phyloP scores from a whole-genome alignment of 2,888 invertebrate species.

The Lydus trimaculatus region DNA sequence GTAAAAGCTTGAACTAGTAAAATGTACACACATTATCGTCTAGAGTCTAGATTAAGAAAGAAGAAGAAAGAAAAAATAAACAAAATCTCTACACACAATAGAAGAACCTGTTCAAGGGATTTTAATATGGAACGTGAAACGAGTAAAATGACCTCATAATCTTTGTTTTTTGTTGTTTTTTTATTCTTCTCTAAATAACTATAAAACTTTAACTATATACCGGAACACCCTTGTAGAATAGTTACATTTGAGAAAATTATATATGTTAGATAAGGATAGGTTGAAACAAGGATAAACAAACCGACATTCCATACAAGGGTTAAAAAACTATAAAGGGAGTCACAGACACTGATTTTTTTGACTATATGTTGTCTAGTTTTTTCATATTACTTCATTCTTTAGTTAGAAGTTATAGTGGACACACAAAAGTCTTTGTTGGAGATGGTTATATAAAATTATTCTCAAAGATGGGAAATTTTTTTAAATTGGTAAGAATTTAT shows the following conservation, averaged over 20 bases:
- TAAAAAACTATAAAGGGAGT: constrained; percentile 60
- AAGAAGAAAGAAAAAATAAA: constrained; percentile 23
- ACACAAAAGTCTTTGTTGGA: constrained; percentile 21
- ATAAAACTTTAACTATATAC: background rate
- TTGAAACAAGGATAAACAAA: constrained; percentile 6
- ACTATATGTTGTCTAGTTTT: constrained; percentile 45
- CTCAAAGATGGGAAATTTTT: constrained; percentile 8
- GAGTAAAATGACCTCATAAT: constrained; percentile 13
- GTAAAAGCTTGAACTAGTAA: constrained; percentile 30
- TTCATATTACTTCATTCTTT: background rate
- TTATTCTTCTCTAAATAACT: background rate
- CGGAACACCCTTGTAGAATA: constrained; percentile 17
- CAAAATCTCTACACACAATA: constrained; percentile 31
- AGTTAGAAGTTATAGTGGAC: constrained; percentile 45
- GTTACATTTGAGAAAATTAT: constrained; percentile 8
- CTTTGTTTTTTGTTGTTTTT: background rate
- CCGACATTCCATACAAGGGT: constrained; percentile 56
- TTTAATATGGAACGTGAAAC: constrained; percentile 12
- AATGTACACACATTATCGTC: constrained; percentile 18
- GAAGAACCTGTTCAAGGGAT: constrained; percentile 34
- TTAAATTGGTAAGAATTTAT: background rate
- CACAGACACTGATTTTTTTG: constrained; percentile 58
- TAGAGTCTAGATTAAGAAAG: constrained; percentile 28
- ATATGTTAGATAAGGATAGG: constrained; percentile 7
- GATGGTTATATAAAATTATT: constrained; percentile 12